Evolutionary conservation across 2,113 vertebrate genomes (phyloP).

Genomic region (Speoplatyrhinus poulsoni): DNA sequence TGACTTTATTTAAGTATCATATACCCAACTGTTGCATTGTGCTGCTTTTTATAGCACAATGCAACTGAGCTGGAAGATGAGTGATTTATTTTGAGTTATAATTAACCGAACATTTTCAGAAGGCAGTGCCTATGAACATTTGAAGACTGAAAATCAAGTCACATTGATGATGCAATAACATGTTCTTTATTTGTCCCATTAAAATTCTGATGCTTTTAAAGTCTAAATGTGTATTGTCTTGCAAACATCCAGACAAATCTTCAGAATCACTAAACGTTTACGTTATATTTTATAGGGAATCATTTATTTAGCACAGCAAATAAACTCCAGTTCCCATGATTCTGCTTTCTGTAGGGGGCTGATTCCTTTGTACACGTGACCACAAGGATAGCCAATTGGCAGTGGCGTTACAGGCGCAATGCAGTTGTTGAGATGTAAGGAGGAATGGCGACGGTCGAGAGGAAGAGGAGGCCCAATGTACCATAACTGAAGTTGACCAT

Average conservation of each 20-base stretch:
- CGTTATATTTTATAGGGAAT: neutral
- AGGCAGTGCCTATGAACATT: constrained; percentile 73
- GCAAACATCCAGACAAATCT: too few species aligned
- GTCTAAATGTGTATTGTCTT: constrained; percentile 22
- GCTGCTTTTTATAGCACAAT: constrained; percentile 21
- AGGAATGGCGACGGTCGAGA: constrained; percentile 78
- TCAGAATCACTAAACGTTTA: too few species aligned
- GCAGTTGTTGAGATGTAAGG: constrained; percentile 73
- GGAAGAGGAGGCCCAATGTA: constrained; percentile 44
- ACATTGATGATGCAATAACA: constrained; percentile 67
- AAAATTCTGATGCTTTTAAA: constrained; percentile 71
- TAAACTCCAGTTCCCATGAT: constrained; percentile 58
- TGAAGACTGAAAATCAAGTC: constrained; percentile 54
- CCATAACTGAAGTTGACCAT: constrained; percentile 47
- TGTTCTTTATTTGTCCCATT: constrained; percentile 76
- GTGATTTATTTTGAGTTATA: constrained; percentile 70
- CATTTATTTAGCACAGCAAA: neutral
- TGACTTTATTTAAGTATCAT: constrained; percentile 11
- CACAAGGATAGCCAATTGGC: constrained; percentile 49
- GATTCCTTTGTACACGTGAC: constrained; percentile 41
- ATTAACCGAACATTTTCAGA: constrained; percentile 63
- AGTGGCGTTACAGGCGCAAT: constrained; percentile 75
- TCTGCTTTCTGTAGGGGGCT: neutral
- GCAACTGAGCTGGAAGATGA: constrained; percentile 30
- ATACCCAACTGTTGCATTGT: constrained; percentile 21